These are phyloP conservation scores for Octomys mimax DNA, from an alignment of 2,797 vertebrate genomes.

Conservation along the genomic window DNA sequence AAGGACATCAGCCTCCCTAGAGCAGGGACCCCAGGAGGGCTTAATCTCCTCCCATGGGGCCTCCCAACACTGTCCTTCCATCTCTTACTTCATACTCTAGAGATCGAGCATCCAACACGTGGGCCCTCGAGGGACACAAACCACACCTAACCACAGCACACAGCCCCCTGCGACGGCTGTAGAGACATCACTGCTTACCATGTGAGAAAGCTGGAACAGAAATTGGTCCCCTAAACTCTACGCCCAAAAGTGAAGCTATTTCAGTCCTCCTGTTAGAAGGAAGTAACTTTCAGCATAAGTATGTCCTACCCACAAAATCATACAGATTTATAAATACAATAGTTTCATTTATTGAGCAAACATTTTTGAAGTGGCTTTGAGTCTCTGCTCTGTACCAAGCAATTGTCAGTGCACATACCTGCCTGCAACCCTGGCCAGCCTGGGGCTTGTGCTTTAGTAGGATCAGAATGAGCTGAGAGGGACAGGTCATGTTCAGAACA, in stretches of 20 bases:
- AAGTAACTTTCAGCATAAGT: not conserved
- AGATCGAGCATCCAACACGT: not conserved
- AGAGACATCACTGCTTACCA: not conserved
- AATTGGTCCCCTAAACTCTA: not conserved
- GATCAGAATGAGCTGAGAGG: not conserved
- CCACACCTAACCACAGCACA: not conserved
- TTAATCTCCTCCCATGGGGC: not conserved
- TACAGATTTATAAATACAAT: not conserved
- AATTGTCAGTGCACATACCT: not conserved
- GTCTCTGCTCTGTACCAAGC: not conserved
- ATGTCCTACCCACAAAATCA: constrained; percentile 8
- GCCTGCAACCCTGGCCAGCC: not conserved
- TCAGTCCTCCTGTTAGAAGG: not conserved
- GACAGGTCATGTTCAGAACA: not conserved
- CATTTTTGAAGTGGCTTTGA: not conserved
- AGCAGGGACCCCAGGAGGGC: not conserved
- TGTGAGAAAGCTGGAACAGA: not conserved
- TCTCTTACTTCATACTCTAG: not conserved
- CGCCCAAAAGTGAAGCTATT: not conserved
- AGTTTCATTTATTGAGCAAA: constrained; percentile 42
- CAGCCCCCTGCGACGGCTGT: not conserved
- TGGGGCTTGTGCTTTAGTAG: not conserved
- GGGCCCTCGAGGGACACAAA: too few species aligned
- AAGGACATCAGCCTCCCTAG: not conserved
- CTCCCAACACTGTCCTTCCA: not conserved